Evolutionary conservation across 2,113 vertebrate species (phyloP).

Genomic region (Xyrauchen texanus): DNA sequence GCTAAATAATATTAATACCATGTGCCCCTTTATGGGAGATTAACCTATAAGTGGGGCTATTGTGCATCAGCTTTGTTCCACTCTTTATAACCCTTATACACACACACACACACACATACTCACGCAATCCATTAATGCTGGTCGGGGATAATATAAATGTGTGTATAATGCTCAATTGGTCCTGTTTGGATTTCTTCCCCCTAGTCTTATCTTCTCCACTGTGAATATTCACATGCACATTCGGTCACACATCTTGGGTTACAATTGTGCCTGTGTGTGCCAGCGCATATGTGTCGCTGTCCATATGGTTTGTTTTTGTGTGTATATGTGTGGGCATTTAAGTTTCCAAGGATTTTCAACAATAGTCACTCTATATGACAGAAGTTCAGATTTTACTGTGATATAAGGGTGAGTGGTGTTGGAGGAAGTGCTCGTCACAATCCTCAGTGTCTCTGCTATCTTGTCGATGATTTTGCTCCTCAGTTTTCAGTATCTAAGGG

Average conservation of each 20-base stretch:
- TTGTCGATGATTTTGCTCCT: no score
- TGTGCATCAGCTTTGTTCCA: constrained; percentile 7
- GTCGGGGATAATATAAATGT: background rate
- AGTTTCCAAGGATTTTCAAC: background rate
- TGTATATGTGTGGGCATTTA: background rate
- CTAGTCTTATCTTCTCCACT: background rate
- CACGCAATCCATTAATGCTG: constrained; percentile 20
- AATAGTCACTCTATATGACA: background rate
- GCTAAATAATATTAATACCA: background rate
- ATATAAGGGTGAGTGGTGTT: background rate
- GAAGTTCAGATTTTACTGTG: background rate
- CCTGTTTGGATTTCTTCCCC: background rate
- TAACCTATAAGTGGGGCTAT: constrained; percentile 20
- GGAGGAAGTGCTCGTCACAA: background rate
- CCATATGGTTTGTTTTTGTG: background rate
- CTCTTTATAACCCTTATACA: background rate
- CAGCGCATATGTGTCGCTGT: constrained; percentile 29
- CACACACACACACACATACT: background rate
- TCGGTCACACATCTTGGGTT: constrained; percentile 59
- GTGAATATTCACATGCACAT: constrained; percentile 47
- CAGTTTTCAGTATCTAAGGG: no score
- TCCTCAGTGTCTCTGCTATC: background rate
- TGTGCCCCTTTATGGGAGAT: constrained; percentile 8
- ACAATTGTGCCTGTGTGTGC: constrained; percentile 44
- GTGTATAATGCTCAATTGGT: background rate